Evolutionary conservation across 2,888 invertebrate genomes (phyloP).

Genomic region (Coelinius sp.): DNA sequence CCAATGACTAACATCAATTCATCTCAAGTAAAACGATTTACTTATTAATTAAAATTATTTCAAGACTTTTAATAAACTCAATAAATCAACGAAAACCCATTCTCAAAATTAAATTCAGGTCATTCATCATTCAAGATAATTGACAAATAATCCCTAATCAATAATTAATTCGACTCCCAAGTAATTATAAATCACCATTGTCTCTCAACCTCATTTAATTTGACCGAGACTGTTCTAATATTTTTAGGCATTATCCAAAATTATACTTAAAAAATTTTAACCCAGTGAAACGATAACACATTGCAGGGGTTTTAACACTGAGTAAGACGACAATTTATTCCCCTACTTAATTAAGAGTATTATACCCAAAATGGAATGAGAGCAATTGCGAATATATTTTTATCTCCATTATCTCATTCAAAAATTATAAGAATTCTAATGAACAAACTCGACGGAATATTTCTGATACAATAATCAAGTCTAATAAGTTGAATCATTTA

Average conservation of each 20-base stretch:
- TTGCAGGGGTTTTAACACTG: not conserved
- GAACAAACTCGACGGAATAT: not conserved
- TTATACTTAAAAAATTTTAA: not conserved
- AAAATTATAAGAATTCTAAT: not conserved
- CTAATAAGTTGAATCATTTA: not conserved
- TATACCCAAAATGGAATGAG: not conserved
- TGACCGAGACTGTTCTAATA: not conserved
- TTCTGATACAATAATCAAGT: not conserved
- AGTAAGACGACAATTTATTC: conserved; percentile 2
- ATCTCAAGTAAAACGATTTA: too few species aligned
- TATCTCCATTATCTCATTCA: not conserved
- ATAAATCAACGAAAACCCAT: too few species aligned
- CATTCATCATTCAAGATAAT: not conserved
- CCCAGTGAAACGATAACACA: not conserved
- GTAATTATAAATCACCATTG: not conserved
- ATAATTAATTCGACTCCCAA: not conserved
- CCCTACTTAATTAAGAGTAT: conserved; percentile 11
- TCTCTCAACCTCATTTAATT: not conserved
- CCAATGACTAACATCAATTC: too few species aligned
- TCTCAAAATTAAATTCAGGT: too few species aligned
- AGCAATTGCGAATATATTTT: not conserved
- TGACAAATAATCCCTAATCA: not conserved
- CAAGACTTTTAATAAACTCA: too few species aligned
- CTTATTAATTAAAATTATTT: too few species aligned
- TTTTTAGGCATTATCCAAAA: not conserved